These are phyloP conservation scores for Pyralis farinalis DNA, from an alignment of 2,888 invertebrate species.

Conservation along the genomic window DNA sequence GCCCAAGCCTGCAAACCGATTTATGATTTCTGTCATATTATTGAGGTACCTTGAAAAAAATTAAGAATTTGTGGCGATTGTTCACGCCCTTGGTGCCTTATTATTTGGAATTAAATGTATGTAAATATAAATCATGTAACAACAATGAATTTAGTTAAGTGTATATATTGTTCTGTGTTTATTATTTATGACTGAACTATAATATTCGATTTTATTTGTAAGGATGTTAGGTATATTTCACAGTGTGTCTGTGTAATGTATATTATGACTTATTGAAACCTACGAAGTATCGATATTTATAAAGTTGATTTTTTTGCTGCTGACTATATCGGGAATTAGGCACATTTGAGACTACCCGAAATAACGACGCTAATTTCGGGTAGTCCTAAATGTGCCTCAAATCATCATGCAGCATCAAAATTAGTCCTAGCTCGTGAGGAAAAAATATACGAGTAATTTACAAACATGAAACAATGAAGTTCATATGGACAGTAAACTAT, in stretches of 20 bases:
- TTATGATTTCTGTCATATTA: slow-evolving; percentile 3
- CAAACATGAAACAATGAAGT: no score
- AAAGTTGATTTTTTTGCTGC: slow-evolving; percentile 36
- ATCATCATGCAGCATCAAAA: no score
- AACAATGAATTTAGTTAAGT: slow-evolving; percentile 19
- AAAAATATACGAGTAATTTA: no score
- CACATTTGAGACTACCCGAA: no score
- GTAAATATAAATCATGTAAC: slow-evolving; percentile 27
- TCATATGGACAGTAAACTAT: no score
- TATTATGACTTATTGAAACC: slow-evolving; percentile 2
- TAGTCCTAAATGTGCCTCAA: no score
- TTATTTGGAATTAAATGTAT: slow-evolving; percentile 27
- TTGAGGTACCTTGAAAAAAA: slow-evolving; percentile 6
- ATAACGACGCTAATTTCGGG: no score
- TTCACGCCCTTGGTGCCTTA: slow-evolving; percentile 57
- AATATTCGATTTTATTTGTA: slow-evolving; percentile 27
- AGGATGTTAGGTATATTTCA: slow-evolving; percentile 13
- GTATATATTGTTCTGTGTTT: slow-evolving; percentile 24
- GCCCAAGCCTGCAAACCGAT: no score
- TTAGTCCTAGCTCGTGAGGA: no score
- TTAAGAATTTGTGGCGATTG: slow-evolving; percentile 28
- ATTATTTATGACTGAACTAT: slow-evolving; percentile 34
- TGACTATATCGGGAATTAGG: not conserved
- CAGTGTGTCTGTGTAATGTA: slow-evolving; percentile 17
- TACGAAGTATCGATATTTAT: slow-evolving; percentile 7